Base-by-base conservation (phyloP, 2,797 vertebrate genomes). In the Platyrinchus mystaceus region DNA sequence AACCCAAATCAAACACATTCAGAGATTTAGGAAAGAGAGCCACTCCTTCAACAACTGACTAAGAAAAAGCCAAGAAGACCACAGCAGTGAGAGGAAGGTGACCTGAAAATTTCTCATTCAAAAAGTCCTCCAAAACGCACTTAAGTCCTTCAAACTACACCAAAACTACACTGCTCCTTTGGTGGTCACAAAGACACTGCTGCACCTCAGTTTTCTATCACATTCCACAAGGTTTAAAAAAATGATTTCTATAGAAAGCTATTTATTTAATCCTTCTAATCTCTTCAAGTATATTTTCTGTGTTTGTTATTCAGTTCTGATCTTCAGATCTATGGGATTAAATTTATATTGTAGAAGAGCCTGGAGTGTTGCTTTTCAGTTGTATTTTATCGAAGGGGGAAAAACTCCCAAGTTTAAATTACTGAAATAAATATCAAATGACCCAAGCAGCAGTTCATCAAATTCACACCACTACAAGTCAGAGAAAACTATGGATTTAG, bases 391-490 rank as follows among this genome's bases (percentile, higher is more conserved):
- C 62, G 50, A n/a, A 13, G 20, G 16, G 18, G 4, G 1, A 3
- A 22, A 19, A 15, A 0, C 0, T 1, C 5, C 8, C 17, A 69
- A 37, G 26, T 94, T 89, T 92, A 87, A 90, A 55, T 58, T 26
- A 66, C 52, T 69, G 66, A 79, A 92, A 67, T 55, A 93, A 90
- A 36, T 79, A 90, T 27, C 7, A 5, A 93, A 85, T 93, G 81
- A 85, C 84, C 83, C 64, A 86, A 89, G 67, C 23, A 86, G 68
- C 47, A 68, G 90, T 91, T 94, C 73, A 78, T 84, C 77, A 85
- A 79, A 52, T 82, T 95, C 87, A 93, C 74, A 93, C 53, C 53
- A 30, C 47, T 78, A 30, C 77, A 75, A 86, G 71, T 90, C 43
- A 52, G 55, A 89, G 26, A 71, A 92, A 93, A 87, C 74, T 71